Conservation (phyloP, 2,797 vertebrate genomes). For the Malacoraja senta region DNA sequence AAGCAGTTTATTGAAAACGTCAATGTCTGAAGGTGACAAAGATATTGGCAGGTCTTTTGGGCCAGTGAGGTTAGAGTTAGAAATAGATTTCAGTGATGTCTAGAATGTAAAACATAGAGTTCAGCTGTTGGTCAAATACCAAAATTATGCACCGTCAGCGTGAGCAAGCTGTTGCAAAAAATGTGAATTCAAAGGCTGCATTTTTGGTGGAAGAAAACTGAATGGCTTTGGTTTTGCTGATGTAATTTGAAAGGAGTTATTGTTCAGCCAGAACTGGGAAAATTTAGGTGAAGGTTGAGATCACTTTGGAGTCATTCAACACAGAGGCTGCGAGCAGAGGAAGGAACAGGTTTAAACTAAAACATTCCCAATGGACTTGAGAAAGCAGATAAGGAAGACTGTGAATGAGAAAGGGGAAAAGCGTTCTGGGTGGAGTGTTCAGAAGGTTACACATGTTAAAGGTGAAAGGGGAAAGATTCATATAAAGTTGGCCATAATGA, state of each 20-base stretch:
- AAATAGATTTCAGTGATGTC: neutral
- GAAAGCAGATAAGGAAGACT: neutral
- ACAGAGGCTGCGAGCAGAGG: neutral
- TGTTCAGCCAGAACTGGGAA: neutral
- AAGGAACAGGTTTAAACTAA: neutral
- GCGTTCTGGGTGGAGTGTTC: no score
- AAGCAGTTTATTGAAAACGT: neutral
- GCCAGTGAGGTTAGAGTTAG: neutral
- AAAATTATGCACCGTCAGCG: neutral
- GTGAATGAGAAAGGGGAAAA: neutral
- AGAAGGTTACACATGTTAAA: neutral
- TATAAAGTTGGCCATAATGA: neutral
- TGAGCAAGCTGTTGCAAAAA: neutral
- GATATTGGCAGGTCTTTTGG: neutral
- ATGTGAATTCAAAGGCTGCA: neutral
- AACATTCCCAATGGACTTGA: neutral
- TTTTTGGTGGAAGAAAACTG: neutral
- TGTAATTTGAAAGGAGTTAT: conserved; percentile 7
- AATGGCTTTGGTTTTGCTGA: conserved; percentile 17
- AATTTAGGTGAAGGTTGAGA: conserved; percentile 30
- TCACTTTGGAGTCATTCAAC: neutral
- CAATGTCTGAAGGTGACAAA: neutral
- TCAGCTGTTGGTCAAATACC: neutral
- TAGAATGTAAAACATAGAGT: neutral
- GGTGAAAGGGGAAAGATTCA: neutral